Evolutionary conservation across 2,797 vertebrate species (phyloP).

Genomic region (Furcifer pardalis): DNA sequence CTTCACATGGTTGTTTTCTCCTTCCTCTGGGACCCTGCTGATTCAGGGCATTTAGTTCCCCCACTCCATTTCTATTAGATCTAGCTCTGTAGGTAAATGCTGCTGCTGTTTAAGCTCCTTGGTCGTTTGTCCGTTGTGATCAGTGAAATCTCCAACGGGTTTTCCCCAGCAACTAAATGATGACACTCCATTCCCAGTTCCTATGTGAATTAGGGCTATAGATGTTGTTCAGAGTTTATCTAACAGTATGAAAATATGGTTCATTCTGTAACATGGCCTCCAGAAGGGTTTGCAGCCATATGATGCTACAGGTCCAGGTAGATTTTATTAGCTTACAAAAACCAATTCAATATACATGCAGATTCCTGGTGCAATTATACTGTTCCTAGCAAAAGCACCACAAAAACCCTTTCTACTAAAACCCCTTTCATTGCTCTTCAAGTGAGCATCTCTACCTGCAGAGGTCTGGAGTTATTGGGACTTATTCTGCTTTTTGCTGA

Average conservation of each 20-base stretch:
- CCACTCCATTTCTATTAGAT: neutral
- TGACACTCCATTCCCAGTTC: neutral
- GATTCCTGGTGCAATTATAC: neutral
- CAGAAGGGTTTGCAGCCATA: neutral
- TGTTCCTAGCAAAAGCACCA: neutral
- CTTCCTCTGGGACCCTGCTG: neutral
- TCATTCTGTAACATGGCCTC: neutral
- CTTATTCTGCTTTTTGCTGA: neutral
- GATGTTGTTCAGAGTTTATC: neutral
- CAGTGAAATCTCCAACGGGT: neutral
- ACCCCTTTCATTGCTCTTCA: neutral
- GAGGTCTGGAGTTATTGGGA: neutral
- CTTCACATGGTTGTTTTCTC: conserved; percentile 3
- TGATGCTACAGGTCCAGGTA: neutral
- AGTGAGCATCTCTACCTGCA: neutral
- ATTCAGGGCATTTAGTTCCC: neutral
- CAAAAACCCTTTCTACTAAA: conserved; percentile 13
- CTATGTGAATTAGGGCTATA: neutral
- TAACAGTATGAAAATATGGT: neutral
- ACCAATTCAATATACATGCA: neutral
- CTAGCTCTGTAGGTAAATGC: neutral
- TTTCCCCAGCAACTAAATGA: neutral
- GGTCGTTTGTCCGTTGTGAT: neutral
- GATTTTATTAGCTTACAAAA: neutral
- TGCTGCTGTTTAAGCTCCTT: neutral